phyloP scores from a whole-genome alignment of 2,888 invertebrate genomes.

The Pseudococcus longispinus region DNA sequence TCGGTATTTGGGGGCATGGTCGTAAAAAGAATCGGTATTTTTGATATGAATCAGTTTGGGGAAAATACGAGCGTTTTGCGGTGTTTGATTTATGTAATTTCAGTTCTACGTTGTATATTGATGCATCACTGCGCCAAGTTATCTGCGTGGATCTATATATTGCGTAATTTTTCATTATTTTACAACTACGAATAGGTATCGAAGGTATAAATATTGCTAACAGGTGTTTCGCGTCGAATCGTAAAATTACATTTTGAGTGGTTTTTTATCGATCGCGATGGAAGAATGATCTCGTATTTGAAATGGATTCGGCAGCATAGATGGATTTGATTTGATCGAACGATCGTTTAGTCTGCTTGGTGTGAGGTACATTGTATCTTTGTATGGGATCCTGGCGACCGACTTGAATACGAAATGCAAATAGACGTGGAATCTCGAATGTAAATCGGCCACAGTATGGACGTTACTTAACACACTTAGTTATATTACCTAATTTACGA shows the following conservation, averaged over 20 bases:
- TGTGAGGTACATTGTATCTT: background rate
- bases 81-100: conserved; percentile 5
- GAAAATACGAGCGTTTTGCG: background rate
- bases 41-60: conserved; percentile 2
- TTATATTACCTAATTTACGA: conserved; percentile 30
- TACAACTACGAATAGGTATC: background rate
- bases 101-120: background rate
- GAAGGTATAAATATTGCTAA: too few species aligned
- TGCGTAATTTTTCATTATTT: background rate
- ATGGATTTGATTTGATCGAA: background rate
- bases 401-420: background rate
- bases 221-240: background rate
- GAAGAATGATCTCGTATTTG: too few species aligned
- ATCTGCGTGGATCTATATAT: background rate
- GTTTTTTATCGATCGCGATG: background rate
- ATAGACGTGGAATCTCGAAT: background rate
- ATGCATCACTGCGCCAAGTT: background rate
- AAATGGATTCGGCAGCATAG: too few species aligned
- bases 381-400: background rate
- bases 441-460: background rate
- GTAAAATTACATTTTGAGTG: background rate
- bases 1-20: too few species aligned
- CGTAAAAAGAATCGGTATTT: too few species aligned
- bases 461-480: background rate
- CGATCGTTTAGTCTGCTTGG: background rate